Evolutionary conservation across 2,888 invertebrate genomes (phyloP), one percentile per base, ranked within the genome.

Genomic region (Drosophila sordidula): DNA sequence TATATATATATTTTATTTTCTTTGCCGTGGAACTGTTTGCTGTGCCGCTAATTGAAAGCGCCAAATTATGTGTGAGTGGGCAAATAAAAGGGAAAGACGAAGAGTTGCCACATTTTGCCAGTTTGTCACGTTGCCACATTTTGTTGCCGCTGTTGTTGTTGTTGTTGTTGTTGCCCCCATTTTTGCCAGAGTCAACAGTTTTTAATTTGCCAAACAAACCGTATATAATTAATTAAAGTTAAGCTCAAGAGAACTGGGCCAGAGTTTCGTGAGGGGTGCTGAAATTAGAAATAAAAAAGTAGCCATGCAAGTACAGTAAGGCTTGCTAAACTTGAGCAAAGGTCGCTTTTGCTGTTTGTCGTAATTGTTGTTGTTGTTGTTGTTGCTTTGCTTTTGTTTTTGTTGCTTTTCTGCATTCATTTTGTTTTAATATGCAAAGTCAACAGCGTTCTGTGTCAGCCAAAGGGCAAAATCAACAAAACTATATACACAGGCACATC

Each of bases 371-470:
- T n/a, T n/a, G n/a, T n/a, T n/a, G n/a, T n/a, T n/a, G n/a, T n/a
- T n/a, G 45, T 45, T 56, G 44, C 9, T 32, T 12, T 34, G 11
- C 12, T 34, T 34, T 32, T 11, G 1, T 59, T 75, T 50, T 49
- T 67, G 56, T 36, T 70, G 70, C 66, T 80, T 68, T 72, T 69
- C 64, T 85, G 83, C 84, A 87, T 86, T 83, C 84, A 81, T 79
- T 86, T 86, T 75, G 81, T 78, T 83, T 86, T 87, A 83, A 83
- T 83, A 87, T 86, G 83, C 87, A 83, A 84, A 83, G 84, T 83
- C 84, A 86, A 86, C 84, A 83, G 74, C 80, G 65, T 85, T 81
- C 77, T 83, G 79, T 83, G 80, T 86, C 78, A 78, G 84, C 81
- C 80, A 79, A 87, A 86, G 82, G 82, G 87, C 79, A 83, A 83